phyloP scores from a whole-genome alignment of 2,888 invertebrate genomes.

The Metacarcinus magister region DNA sequence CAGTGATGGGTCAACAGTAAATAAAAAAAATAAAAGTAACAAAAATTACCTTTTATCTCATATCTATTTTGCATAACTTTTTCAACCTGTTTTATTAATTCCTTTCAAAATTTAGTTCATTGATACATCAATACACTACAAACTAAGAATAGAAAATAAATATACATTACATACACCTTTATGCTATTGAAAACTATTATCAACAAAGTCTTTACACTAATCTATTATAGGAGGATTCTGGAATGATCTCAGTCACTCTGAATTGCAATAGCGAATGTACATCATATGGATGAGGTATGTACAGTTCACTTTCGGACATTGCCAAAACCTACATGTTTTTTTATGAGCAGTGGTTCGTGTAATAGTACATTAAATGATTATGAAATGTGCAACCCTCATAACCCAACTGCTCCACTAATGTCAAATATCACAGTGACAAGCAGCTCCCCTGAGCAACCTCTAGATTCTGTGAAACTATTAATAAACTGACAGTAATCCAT shows the following conservation, averaged over 20 bases:
- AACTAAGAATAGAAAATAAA: not conserved
- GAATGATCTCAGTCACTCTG: constrained; percentile 50
- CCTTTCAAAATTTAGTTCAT: not conserved
- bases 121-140: not conserved
- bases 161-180: constrained; percentile 14
- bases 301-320: constrained; percentile 67
- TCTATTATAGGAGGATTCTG: not conserved
- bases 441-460: constrained; percentile 79
- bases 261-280: not conserved
- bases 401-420: constrained; percentile 77
- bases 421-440: constrained; percentile 80
- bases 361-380: constrained; percentile 61
- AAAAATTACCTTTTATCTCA: not conserved
- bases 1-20: not conserved
- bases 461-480: constrained; percentile 63
- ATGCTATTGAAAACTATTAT: not conserved
- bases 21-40: not conserved
- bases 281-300: constrained; percentile 61
- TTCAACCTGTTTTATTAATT: not conserved
- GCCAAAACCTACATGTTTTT: constrained; percentile 47
- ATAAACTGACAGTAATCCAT: constrained; percentile 36
- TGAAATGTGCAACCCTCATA: constrained; percentile 59
- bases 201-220: constrained; percentile 27
- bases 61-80: not conserved
- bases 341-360: constrained; percentile 61